Conservation (phyloP, 2,113 vertebrate species). For the Chaetodon trifascialis region DNA sequence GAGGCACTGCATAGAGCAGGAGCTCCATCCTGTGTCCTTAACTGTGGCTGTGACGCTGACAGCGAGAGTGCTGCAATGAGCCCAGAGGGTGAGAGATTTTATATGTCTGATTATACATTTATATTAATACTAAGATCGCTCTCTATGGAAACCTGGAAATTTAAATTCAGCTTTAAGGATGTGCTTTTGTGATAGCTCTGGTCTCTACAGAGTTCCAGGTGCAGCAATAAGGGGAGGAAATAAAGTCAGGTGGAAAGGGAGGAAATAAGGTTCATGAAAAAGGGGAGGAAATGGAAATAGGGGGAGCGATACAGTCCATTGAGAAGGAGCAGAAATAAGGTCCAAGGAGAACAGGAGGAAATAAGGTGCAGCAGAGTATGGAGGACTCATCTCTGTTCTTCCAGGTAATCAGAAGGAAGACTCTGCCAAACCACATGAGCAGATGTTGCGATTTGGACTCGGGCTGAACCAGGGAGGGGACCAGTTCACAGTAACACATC, state of each 20-base stretch:
- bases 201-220: not conserved
- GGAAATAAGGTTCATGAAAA: not conserved
- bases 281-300: not conserved
- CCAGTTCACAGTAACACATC: conserved; percentile 6
- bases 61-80: not conserved
- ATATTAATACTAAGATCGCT: not conserved
- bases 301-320: not conserved
- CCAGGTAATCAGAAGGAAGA: conserved; percentile 8
- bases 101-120: conserved; percentile 4
- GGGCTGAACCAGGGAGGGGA: conserved; percentile 12
- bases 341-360: not conserved
- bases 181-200: conserved; percentile 8
- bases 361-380: not conserved
- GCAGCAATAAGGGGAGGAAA: not conserved
- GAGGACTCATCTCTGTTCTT: conserved; percentile 10
- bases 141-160: not conserved
- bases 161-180: not conserved
- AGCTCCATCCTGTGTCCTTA: conserved; percentile 40
- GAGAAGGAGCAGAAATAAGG: not conserved
- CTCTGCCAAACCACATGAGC: conserved; percentile 23
- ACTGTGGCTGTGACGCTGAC: not conserved
- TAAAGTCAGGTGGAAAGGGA: not conserved
- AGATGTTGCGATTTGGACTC: conserved; percentile 43
- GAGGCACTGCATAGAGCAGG: conserved; percentile 11
- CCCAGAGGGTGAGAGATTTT: conserved; percentile 5